Base-by-base conservation (phyloP, 2,113 vertebrate species). In the Grus americana region DNA sequence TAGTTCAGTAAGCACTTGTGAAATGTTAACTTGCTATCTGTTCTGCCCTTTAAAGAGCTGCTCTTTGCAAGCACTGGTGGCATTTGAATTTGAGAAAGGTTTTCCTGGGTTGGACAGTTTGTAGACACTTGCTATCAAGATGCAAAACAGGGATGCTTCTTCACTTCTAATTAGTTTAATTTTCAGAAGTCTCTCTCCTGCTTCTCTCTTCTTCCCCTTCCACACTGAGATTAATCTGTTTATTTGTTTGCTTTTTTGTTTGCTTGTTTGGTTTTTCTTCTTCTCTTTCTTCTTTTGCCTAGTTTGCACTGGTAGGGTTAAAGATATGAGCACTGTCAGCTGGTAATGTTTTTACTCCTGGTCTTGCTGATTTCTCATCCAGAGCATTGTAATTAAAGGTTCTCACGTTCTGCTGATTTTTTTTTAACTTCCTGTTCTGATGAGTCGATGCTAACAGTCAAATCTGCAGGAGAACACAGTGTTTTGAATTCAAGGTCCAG, bases 81-180 rank as follows among this genome's bases (percentile, higher is more conserved):
- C 26, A 85, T 92, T 89, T 95, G 44, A 87, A 65, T 91, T 65
- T 66, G 67, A 63, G 42, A 90, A 93, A 66, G n/a, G 26, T 82
- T 82, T 82, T 95, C 24, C 46, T 61, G 18, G 21, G 13, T 65
- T 19, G 30, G n/a, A 20, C 46, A 71, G 26, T 61, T 92, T 82
- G 54, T 27, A 91, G 71, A 74, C 12, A 29, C 22, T 79, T 26
- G 1, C 27, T 63, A 18, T 70, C 20, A 83, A 94, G 32, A 47
- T 26, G 54, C 6, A 36, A 79, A 94, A 4, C 10, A 65, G 32
- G 12, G 92, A 59, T 3, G 3, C 4, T 72, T 49, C 29, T 84
- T 91, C 5, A 19, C 42, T 74, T 92, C 9, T 75, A 19, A 26
- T 49, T 29, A n/a, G 46, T 59, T 90, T 70, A 38, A 81, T 84